These are phyloP conservation scores for Nemotelus nigrinus DNA, from an alignment of 2,888 invertebrate species.

Conservation along the genomic window DNA sequence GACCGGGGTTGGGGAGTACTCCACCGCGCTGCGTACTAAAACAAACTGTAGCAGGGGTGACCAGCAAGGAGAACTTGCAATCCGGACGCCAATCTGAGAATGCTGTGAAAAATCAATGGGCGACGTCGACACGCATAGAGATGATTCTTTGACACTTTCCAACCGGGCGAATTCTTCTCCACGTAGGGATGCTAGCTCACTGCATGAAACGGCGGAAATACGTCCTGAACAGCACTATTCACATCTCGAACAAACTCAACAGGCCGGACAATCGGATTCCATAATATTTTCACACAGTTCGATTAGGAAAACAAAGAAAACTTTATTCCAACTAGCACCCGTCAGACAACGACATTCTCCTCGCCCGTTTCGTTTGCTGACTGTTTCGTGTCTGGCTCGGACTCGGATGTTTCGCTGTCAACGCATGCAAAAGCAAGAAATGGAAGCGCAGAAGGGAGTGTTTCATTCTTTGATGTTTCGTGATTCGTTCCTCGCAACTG, in stretches of 20 bases:
- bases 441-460: constrained; percentile 10
- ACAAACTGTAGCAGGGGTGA: background rate
- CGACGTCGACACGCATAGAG: constrained; percentile 3
- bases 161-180: constrained; percentile 6
- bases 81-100: background rate
- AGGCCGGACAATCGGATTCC: background rate
- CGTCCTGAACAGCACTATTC: background rate
- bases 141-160: constrained; percentile 14
- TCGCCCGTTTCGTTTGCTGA: constrained; percentile 38
- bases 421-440: background rate
- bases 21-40: background rate
- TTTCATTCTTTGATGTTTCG: background rate
- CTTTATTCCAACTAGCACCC: constrained; percentile 10
- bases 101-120: constrained; percentile 37
- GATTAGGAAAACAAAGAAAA: constrained; percentile 39
- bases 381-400: constrained; percentile 41
- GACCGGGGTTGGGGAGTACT: background rate
- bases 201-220: background rate
- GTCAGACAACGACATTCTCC: constrained; percentile 18
- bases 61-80: no score
- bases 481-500: background rate
- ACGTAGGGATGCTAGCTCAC: background rate
- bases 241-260: background rate
- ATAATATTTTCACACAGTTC: constrained; percentile 5
- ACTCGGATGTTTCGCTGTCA: constrained; percentile 26